These are phyloP conservation scores for Megaceryle alcyon DNA, from an alignment of 2,797 vertebrate species.

Conservation along the genomic window DNA sequence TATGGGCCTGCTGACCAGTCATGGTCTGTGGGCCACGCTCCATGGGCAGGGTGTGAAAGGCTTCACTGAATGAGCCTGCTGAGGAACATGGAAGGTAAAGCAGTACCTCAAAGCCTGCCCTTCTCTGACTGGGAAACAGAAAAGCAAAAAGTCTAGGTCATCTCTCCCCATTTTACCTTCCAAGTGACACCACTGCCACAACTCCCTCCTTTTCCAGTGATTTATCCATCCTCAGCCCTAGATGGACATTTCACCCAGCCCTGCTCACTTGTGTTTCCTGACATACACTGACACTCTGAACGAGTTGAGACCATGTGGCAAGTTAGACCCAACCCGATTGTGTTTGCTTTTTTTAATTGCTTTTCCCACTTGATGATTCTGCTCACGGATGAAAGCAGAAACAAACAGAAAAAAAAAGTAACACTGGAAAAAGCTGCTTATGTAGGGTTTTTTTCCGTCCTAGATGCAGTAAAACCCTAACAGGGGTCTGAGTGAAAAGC, in stretches of 20 bases:
- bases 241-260: background rate
- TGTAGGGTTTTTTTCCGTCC: background rate
- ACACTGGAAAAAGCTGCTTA: background rate
- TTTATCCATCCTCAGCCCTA: background rate
- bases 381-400: background rate
- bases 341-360: background rate
- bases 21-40: fast-evolving
- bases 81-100: background rate
- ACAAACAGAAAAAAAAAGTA: background rate
- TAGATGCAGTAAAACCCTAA: background rate
- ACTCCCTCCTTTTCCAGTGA: background rate
- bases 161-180: background rate
- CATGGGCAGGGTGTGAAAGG: background rate
- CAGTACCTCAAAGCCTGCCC: background rate
- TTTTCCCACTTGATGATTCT: background rate
- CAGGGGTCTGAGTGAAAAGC: background rate
- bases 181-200: background rate
- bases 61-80: background rate
- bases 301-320: background rate
- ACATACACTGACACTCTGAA: background rate
- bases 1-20: background rate
- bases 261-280: background rate
- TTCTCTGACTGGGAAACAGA: background rate
- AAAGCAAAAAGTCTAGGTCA: background rate
- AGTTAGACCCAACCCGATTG: background rate